Conservation (phyloP, 2,888 invertebrate genomes). For the Dorcus hopei region DNA sequence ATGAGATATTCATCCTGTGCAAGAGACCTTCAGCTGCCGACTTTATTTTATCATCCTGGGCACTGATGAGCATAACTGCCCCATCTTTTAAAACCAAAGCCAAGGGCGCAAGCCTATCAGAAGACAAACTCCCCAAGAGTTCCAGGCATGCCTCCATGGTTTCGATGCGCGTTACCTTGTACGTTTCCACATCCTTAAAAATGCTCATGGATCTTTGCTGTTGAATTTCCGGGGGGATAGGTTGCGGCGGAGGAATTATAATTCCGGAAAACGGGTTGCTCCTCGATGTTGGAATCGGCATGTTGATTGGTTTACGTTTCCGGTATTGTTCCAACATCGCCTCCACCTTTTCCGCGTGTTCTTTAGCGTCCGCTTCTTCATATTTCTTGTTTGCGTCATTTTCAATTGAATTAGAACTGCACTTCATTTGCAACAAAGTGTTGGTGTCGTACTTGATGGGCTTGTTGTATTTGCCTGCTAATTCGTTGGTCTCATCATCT, state of each 20-base stretch:
- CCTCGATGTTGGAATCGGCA: slow-evolving; percentile 11
- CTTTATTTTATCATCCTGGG: slow-evolving; percentile 48
- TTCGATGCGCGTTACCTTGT: slow-evolving; percentile 79
- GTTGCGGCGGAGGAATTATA: slow-evolving; percentile 59
- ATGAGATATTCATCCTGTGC: slow-evolving; percentile 48
- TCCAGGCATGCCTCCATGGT: slow-evolving; percentile 83
- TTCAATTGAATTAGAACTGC: slow-evolving; percentile 27
- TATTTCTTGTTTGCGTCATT: slow-evolving; percentile 32
- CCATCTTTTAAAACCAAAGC: slow-evolving; percentile 47
- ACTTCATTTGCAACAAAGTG: slow-evolving; percentile 45
- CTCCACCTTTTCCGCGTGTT: slow-evolving; percentile 49
- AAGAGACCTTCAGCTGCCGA: slow-evolving; percentile 43
- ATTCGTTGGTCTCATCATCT: slow-evolving; percentile 45
- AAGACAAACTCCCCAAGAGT: slow-evolving; percentile 51
- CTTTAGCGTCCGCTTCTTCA: slow-evolving; percentile 33
- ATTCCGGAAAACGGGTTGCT: slow-evolving; percentile 27
- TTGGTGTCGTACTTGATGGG: slow-evolving; percentile 42
- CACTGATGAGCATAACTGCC: slow-evolving; percentile 43
- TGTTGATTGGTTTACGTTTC: slow-evolving; percentile 47
- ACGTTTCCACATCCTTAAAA: slow-evolving; percentile 85
- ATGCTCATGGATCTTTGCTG: slow-evolving; percentile 79
- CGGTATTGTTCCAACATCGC: slow-evolving; percentile 55
- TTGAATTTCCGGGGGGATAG: slow-evolving; percentile 79
- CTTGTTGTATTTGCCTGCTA: slow-evolving; percentile 36
- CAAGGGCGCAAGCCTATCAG: slow-evolving; percentile 44